These are phyloP conservation scores for Sander lucioperca DNA, from an alignment of 2,113 vertebrate species.

Conservation along the genomic window DNA sequence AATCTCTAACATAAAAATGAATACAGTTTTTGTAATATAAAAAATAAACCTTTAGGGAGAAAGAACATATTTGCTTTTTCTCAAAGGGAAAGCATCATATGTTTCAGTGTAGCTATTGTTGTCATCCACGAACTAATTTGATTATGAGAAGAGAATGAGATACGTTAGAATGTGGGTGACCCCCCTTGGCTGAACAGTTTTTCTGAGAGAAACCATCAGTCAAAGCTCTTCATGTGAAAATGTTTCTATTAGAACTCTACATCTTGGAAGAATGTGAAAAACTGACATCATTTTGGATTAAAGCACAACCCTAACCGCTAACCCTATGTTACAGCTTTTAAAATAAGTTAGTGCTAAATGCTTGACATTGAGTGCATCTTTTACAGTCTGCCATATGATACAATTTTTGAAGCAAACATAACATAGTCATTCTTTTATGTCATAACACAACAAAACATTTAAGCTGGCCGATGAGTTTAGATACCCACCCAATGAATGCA, in stretches of 20 bases:
- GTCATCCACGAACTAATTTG: neutral
- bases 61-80: neutral
- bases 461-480: neutral
- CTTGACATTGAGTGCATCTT: neutral
- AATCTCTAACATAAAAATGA: neutral
- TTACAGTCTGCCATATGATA: neutral
- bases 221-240: neutral
- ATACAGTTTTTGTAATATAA: conserved; percentile 5
- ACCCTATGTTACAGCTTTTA: neutral
- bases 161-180: neutral
- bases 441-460: neutral
- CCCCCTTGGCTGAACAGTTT: neutral
- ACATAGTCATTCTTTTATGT: too few species aligned
- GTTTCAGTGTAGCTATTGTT: conserved; percentile 11
- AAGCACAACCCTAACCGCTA: neutral
- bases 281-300: neutral
- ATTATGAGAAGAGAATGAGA: conserved; percentile 3
- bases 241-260: neutral
- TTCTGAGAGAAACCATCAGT: conserved; percentile 13
- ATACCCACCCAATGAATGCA: neutral
- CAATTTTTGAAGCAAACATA: too few species aligned
- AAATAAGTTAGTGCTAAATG: neutral
- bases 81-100: neutral
- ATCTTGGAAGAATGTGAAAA: neutral
- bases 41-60: neutral